Evolutionary conservation across 2,888 invertebrate genomes (phyloP).

Genomic region (Pachydiplax longipennis): DNA sequence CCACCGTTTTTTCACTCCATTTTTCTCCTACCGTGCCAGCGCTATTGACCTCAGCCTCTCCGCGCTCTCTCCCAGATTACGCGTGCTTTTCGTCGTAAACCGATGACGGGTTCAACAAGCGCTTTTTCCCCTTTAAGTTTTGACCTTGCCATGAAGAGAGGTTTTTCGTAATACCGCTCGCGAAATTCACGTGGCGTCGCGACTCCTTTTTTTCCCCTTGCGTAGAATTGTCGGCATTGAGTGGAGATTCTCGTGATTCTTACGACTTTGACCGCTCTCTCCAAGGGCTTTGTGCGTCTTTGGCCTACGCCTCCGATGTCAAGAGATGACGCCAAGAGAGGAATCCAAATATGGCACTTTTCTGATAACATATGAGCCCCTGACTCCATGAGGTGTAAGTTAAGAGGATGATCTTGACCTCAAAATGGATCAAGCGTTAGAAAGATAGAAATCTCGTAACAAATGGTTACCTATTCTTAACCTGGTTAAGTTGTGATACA

Average conservation of each 20-base stretch:
- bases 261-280: neutral
- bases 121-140: neutral
- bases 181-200: neutral
- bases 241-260: neutral
- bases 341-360: no score
- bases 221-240: neutral
- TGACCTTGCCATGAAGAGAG: neutral
- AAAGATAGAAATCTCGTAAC: no score
- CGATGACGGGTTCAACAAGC: neutral
- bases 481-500: no score
- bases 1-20: neutral
- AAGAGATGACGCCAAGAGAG: no score
- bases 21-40: neutral
- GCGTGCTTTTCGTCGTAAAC: neutral
- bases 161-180: neutral
- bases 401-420: no score
- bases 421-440: no score
- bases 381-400: no score
- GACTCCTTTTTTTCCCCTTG: neutral
- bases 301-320: no score
- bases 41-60: neutral
- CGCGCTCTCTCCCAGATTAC: neutral
- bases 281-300: neutral
- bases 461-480: no score
- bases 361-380: no score